A percentile compares a stretch with the other conserved stretches of the same genome.
Evolutionary conservation across 2,113 vertebrate genomes (phyloP).

Genomic region (Hirundichthys speculiger): DNA sequence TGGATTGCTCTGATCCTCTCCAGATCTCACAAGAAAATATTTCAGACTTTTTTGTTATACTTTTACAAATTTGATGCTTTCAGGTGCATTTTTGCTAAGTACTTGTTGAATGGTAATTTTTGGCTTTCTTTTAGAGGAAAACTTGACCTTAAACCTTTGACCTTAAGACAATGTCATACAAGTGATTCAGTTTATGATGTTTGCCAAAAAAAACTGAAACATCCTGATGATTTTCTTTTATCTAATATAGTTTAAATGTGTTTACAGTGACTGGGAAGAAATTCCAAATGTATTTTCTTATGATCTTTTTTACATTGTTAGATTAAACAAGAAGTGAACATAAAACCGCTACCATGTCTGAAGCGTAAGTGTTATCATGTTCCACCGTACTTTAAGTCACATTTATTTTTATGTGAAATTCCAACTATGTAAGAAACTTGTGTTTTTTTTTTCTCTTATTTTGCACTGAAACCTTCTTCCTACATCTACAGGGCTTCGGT

Average conservation of each 20-base stretch:
- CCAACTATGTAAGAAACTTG: not conserved
- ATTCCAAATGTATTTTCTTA: not conserved
- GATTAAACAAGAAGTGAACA: conserved; percentile 27
- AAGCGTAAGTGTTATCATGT: conserved; percentile 66
- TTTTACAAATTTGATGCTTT: not conserved
- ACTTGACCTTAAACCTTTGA: too few species aligned
- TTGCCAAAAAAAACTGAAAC: too few species aligned
- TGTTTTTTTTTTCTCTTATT: conserved; percentile 25
- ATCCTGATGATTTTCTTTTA: too few species aligned
- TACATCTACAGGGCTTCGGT: conserved; percentile 41
- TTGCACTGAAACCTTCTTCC: conserved; percentile 4
- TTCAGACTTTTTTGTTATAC: not conserved
- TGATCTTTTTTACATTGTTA: conserved; percentile 1
- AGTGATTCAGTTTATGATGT: too few species aligned
- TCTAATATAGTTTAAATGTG: too few species aligned
- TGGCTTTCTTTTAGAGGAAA: too few species aligned
- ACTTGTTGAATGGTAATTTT: too few species aligned
- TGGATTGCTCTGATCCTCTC: too few species aligned
- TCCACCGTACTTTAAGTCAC: not conserved
- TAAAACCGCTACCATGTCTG: conserved; percentile 71
- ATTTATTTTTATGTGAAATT: not conserved
- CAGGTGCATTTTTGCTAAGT: not conserved
- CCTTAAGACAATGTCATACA: too few species aligned
- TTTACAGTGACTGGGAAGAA: not conserved
- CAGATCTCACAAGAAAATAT: too few species aligned